Base-by-base conservation (phyloP, 2,888 invertebrate genomes). In the Chymomyza fuscimana region DNA sequence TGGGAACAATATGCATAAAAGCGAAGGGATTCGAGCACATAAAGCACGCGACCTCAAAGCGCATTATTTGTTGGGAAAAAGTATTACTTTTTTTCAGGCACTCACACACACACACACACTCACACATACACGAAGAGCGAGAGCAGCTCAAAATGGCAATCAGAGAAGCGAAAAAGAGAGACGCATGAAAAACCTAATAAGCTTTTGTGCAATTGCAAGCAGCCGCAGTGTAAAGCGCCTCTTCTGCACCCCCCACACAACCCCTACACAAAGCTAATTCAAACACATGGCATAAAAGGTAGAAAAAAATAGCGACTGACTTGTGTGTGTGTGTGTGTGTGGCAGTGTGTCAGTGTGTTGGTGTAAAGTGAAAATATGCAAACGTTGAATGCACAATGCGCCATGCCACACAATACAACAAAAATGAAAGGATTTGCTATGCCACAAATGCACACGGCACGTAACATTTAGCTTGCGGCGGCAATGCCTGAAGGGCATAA, bases 181-280 rank as follows among this genome's bases (percentile, higher is more conserved):
- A 70, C 25, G 51, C 51, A 36, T 51, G 59, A 29, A 65, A 72
- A 78, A 79, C 76, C 77, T 85, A 85, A 85, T 85, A 85, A 85
- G 85, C 85, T 85, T 85, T 87, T 85, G 83, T 85, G 80, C 87
- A 79, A 80, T 87, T 87, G 86, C 74, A 72, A 83, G 74, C 82
- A 77, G 67, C 56, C n/a, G 40, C 40, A 46, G 12, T 4, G 36
- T 9, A 36, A 36, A 46, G 40, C 52, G 32, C 32, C 32, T 4
- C 32, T 3, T 7, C 5, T 4, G 5, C 32, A 9, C 3, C 32
- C 32, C 36, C 66, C 64, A 58, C 58, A 73, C 75, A 74, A 74
- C 71, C 74, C 72, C 78, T 67, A 79, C 25, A 25, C 75, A 82
- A 82, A 86, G 84, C 86, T 86, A 84, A 84, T 84, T 84, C 86